Base-by-base conservation (phyloP, 2,797 vertebrate genomes). In the Poeciliopsis infans region DNA sequence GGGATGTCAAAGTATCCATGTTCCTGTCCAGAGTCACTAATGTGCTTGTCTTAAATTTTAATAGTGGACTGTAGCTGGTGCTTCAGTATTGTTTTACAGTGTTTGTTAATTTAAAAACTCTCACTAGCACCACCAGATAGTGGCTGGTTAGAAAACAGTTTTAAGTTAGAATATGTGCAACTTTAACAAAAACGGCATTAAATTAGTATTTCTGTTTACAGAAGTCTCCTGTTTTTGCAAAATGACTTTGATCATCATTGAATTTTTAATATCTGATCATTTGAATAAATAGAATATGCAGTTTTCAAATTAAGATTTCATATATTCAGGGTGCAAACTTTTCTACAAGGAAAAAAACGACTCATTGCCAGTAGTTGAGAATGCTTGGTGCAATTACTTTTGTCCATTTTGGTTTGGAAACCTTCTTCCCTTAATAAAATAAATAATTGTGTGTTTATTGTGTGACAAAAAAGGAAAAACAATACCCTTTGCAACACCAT, bases 31-130 rank as follows among this genome's bases (percentile, higher is more conserved):
- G 81, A 80, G 75, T 87, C 76, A 83, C 86, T 81, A 78, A 74
- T 73, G 51, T 53, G 23, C 80, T 88, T 72, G 81, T 84, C 80
- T 84, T 85, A 83, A 79, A 85, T 88, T 89, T 89, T 83, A 69
- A 83, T 59, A 46, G 23, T 31, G 69, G 69, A 64, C 51, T 77
- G 77, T 61, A 16, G 43, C 68, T 45, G 23, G 10, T 2, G 18
- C 74, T 72, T 31, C 46, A 74, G 47, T 18, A 15, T 47, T 16
- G 36, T 45, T 49, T 69, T 76, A 41, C 61, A 77, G 23, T 41
- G n/a, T 5, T 33, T 72, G 47, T 33, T 25, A 80, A 43, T 68
- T 72, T 41, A 79, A 28, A 76, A 46, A 55, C 23, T 80, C 66
- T 70, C 41, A n/a, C 10, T 2, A 16, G 13, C 46, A 46, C 46